These are phyloP conservation scores for Euphonia xanthogaster DNA, from an alignment of 2,797 vertebrate genomes.

Conservation along the genomic window DNA sequence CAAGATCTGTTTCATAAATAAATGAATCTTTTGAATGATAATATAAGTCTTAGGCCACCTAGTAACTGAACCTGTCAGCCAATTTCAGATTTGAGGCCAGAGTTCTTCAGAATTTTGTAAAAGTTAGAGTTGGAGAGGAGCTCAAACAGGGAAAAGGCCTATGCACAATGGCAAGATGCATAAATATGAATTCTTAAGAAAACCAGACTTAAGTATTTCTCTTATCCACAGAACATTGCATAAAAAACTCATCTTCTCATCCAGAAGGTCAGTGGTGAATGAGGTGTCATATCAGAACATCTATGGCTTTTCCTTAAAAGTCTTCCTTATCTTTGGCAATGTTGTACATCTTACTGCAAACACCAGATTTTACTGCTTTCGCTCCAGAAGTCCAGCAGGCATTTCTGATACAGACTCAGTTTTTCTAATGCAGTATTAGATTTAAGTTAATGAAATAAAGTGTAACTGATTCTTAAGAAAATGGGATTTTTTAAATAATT, in stretches of 20 bases:
- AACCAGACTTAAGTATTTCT: neutral
- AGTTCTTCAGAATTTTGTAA: neutral
- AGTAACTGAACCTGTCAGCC: neutral
- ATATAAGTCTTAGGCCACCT: neutral
- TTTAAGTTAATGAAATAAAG: neutral
- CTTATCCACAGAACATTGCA: neutral
- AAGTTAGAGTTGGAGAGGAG: neutral
- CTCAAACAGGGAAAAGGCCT: neutral
- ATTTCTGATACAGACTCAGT: neutral
- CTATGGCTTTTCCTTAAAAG: neutral
- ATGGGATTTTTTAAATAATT: neutral
- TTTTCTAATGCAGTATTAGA: neutral
- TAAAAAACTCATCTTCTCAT: constrained; percentile 5
- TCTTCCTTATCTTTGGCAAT: neutral
- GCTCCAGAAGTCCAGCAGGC: neutral
- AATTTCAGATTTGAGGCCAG: neutral
- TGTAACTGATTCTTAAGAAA: neutral
- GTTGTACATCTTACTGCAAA: neutral
- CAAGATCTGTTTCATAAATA: neutral
- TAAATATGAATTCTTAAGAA: neutral
- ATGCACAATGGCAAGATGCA: neutral
- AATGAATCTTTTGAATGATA: neutral
- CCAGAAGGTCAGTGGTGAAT: constrained; percentile 54
- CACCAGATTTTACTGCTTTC: neutral
- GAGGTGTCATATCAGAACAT: neutral